A percentile compares a stretch with the other conserved stretches of the same genome.
These are phyloP conservation scores for Trichonephila clavata DNA, from an alignment of 1,140 invertebrate genomes.

Conservation along the genomic window DNA sequence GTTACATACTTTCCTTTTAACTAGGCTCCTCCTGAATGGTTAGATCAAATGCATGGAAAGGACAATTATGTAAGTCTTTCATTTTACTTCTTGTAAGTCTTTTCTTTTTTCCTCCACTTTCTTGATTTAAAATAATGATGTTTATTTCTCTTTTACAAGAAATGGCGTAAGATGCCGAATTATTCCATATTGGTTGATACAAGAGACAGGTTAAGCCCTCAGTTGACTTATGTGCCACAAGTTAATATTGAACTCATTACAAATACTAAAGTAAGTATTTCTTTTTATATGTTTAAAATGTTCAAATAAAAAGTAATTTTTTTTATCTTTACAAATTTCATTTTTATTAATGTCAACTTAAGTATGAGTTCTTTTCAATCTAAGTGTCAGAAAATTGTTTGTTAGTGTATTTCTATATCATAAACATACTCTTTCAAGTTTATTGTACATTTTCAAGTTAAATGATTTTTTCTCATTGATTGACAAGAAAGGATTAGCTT, in stretches of 20 bases:
- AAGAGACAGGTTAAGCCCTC: constrained; percentile 79
- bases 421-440: too few species aligned
- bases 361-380: too few species aligned
- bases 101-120: too few species aligned
- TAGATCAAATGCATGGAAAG: constrained; percentile 78
- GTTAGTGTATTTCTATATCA: too few species aligned
- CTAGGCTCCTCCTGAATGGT: constrained; percentile 79
- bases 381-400: too few species aligned
- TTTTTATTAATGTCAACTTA: too few species aligned
- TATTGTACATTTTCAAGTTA: too few species aligned
- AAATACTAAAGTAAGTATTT: constrained; percentile 61
- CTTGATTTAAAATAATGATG: neutral
- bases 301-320: too few species aligned
- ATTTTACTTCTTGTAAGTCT: neutral
- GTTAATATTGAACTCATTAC: constrained; percentile 75
- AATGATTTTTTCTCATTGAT: too few species aligned
- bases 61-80: constrained; percentile 64
- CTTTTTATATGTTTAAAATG: neutral
- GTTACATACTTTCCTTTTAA: too few species aligned
- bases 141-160: neutral
- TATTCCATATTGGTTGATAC: constrained; percentile 81
- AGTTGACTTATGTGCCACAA: constrained; percentile 81
- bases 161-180: constrained; percentile 80
- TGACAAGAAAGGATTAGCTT: too few species aligned
- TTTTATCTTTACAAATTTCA: too few species aligned